Conservation (phyloP, 2,113 vertebrate species). For the Cettia cetti region DNA sequence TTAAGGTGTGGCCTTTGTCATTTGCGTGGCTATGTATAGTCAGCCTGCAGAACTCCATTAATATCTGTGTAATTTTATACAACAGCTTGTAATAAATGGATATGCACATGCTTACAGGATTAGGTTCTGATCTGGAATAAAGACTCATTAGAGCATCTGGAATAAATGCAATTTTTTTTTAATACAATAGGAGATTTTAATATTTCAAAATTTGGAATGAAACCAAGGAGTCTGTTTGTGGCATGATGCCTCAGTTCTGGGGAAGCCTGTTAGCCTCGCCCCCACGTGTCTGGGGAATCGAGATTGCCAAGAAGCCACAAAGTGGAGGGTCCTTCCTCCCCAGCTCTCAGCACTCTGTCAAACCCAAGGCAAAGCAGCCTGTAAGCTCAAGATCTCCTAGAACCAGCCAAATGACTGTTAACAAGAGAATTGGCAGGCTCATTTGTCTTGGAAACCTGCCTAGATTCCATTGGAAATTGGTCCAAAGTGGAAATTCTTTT, state of each 20-base stretch:
- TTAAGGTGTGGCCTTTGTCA: not conserved
- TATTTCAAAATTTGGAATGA: not conserved
- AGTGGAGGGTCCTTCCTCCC: not conserved
- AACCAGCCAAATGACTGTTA: not conserved
- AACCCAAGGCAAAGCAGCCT: not conserved
- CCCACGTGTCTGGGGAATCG: not conserved
- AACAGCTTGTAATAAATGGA: not conserved
- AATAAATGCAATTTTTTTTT: not conserved
- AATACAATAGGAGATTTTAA: not conserved
- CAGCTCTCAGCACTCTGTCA: not conserved
- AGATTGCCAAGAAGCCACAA: not conserved
- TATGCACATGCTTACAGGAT: not conserved
- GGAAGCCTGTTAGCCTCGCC: not conserved
- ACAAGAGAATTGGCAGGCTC: constrained; percentile 10
- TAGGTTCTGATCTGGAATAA: not conserved
- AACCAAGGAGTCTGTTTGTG: not conserved
- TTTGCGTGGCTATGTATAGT: not conserved
- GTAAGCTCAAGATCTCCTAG: not conserved
- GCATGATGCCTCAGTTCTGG: not conserved
- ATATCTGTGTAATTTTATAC: not conserved
- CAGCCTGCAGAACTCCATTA: not conserved
- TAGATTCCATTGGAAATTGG: constrained; percentile 21
- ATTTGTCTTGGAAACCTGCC: constrained; percentile 35
- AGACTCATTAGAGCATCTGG: not conserved
- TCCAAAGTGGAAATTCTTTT: constrained; percentile 43